Evolutionary conservation across 2,888 invertebrate genomes (phyloP).

Genomic region (Apamea epomidion): DNA sequence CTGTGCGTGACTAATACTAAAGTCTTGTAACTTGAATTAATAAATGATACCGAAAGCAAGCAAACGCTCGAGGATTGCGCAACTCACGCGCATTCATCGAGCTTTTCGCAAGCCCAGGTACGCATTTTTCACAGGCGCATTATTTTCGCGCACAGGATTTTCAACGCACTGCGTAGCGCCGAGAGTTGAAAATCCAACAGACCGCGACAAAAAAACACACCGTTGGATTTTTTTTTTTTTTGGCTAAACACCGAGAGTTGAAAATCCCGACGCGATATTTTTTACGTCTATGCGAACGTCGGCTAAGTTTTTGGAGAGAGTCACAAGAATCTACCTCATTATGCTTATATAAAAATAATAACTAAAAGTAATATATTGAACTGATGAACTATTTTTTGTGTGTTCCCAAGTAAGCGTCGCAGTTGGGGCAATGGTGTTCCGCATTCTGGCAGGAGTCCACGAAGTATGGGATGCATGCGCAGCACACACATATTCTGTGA

Average conservation of each 20-base stretch:
- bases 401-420: conserved; percentile 88
- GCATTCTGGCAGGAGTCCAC: conserved; percentile 88
- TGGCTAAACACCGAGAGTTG: not conserved
- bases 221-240: too few species aligned
- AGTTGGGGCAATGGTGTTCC: conserved; percentile 90
- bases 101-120: not conserved
- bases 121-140: not conserved
- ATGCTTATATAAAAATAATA: not conserved
- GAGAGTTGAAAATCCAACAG: too few species aligned
- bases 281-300: not conserved
- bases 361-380: not conserved
- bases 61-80: not conserved
- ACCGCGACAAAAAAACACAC: too few species aligned
- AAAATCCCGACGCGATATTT: not conserved
- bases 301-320: too few species aligned
- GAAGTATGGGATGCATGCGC: conserved; percentile 89
- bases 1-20: not conserved
- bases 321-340: not conserved
- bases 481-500: conserved; percentile 38
- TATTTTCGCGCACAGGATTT: not conserved
- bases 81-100: not conserved
- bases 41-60: not conserved
- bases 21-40: not conserved
- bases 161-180: too few species aligned
- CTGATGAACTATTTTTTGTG: conserved; percentile 65